Percentiles rank a stretch among this genome's conserved stretches.
These are phyloP conservation scores for Phrynosoma platyrhinos DNA, from an alignment of 2,113 vertebrate species.

Conservation along the genomic window DNA sequence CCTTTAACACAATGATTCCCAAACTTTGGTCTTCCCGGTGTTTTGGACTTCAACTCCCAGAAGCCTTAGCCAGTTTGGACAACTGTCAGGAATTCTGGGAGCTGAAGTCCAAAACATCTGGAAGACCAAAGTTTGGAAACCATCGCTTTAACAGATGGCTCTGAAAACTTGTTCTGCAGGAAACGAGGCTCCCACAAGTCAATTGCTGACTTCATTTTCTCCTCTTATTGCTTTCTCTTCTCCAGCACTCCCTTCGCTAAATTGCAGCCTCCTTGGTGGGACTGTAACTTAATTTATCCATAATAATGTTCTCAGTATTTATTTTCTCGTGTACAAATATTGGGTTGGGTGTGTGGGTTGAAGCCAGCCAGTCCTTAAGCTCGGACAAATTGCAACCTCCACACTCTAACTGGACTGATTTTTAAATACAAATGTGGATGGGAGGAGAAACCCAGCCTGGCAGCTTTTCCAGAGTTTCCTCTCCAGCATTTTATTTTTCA, in stretches of 20 bases:
- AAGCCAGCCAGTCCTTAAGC: slow-evolving; percentile 16
- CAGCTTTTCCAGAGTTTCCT: slow-evolving; percentile 53
- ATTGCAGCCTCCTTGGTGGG: slow-evolving; percentile 28
- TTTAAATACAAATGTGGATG: slow-evolving; percentile 62
- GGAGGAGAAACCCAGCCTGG: slow-evolving; percentile 19
- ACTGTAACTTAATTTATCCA: slow-evolving; percentile 53
- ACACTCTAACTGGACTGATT: slow-evolving; percentile 46
- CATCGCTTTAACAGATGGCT: not conserved
- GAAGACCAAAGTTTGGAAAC: too few relatives aligned
- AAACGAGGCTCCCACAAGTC: not conserved
- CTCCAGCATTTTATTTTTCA: slow-evolving; percentile 41
- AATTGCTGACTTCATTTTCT: not conserved
- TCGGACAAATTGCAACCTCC: not conserved
- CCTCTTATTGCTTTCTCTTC: not conserved
- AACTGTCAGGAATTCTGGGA: too few relatives aligned
- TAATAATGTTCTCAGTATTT: slow-evolving; percentile 55
- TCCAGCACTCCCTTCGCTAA: not conserved
- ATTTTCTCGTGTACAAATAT: slow-evolving; percentile 55
- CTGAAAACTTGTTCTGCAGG: not conserved
- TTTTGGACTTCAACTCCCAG: too few relatives aligned
- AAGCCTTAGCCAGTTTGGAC: too few relatives aligned
- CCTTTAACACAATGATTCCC: too few relatives aligned
- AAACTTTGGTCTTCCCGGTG: too few relatives aligned
- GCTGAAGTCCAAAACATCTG: too few relatives aligned
- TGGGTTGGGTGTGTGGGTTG: slow-evolving; percentile 28